Evolutionary conservation across 2,888 invertebrate species (phyloP).

Genomic region (Cistogaster globosa): DNA sequence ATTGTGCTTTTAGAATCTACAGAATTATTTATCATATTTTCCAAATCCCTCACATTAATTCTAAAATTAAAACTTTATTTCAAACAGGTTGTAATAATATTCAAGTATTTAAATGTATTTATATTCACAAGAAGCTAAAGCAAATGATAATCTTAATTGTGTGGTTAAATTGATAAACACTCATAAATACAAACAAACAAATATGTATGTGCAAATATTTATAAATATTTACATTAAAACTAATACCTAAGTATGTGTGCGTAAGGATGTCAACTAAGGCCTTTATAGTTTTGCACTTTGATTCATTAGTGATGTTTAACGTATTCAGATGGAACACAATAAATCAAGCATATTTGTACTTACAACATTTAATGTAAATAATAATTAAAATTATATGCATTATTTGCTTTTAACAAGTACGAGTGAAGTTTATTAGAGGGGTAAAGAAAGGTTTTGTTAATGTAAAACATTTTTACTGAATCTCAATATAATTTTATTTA

Average conservation of each 20-base stretch:
- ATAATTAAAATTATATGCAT: constrained; percentile 59
- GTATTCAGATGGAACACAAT: constrained; percentile 18
- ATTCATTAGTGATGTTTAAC: constrained; percentile 65
- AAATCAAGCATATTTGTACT: constrained; percentile 39
- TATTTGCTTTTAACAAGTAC: constrained; percentile 48
- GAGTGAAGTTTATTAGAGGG: not conserved
- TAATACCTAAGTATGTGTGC: not conserved
- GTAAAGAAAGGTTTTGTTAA: not conserved
- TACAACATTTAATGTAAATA: constrained; percentile 34
- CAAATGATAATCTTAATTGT: constrained; percentile 61
- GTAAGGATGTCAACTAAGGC: constrained; percentile 21
- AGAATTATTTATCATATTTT: too few species aligned
- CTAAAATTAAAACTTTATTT: not conserved
- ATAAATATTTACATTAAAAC: constrained; percentile 18
- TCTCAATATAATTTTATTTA: too few species aligned
- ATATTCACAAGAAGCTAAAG: not conserved
- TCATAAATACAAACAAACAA: constrained; percentile 2
- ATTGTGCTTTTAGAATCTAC: too few species aligned
- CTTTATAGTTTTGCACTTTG: constrained; percentile 63
- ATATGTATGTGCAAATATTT: constrained; percentile 19
- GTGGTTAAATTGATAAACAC: constrained; percentile 48
- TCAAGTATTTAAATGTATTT: not conserved
- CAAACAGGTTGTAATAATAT: not conserved
- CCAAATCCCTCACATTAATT: not conserved
- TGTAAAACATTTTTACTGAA: too few species aligned